Evolutionary conservation across 2,888 invertebrate species (phyloP).

Genomic region (Euspilapteryx auroguttella): DNA sequence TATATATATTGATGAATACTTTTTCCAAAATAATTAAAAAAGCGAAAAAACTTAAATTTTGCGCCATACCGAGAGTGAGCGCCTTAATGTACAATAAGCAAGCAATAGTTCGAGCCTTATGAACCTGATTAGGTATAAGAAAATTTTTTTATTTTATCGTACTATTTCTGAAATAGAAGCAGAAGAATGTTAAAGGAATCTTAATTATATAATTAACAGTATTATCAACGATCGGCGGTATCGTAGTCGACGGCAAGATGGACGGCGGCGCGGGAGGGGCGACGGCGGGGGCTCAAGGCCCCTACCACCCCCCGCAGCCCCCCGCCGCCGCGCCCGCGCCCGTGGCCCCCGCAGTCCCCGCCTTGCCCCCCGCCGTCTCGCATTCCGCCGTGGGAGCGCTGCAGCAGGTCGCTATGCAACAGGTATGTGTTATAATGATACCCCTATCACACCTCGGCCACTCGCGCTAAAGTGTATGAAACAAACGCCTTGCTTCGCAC

Average conservation of each 20-base stretch:
- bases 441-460: background rate
- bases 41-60: no score
- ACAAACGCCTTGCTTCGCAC: no score
- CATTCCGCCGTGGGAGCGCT: slow-evolving; percentile 34
- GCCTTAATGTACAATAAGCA: no score
- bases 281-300: slow-evolving; percentile 17
- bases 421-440: slow-evolving; percentile 14
- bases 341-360: slow-evolving; percentile 17
- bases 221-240: slow-evolving; percentile 75
- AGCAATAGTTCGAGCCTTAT: no score
- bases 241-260: slow-evolving; percentile 81
- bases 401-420: slow-evolving; percentile 48
- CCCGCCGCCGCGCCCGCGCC: slow-evolving; percentile 17
- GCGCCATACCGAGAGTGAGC: no score
- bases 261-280: slow-evolving; percentile 33
- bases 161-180: no score
- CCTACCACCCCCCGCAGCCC: slow-evolving; percentile 12
- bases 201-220: no score
- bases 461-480: background rate
- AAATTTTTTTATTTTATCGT: no score
- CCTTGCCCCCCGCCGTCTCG: slow-evolving; percentile 19
- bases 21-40: no score
- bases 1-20: no score
- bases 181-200: no score
- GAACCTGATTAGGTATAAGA: no score